phyloP scores from a whole-genome alignment of 2,888 invertebrate species.

The Microctonus hyperodae region DNA sequence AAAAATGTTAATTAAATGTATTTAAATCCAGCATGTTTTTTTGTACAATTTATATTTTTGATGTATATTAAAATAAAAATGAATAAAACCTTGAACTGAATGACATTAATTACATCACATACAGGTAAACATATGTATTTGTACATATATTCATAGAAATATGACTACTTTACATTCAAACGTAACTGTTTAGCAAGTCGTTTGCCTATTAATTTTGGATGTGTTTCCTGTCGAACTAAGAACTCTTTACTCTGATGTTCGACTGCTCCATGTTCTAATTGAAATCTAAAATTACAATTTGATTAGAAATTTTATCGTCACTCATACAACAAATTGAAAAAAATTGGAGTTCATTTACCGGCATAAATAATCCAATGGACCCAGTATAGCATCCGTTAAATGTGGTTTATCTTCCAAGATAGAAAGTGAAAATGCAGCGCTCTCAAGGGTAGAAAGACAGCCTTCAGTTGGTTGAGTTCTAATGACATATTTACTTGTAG shows the following conservation, averaged over 20 bases:
- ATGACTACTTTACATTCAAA: slow-evolving; percentile 41
- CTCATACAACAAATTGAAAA: background rate
- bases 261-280: slow-evolving; percentile 90
- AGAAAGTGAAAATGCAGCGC: slow-evolving; percentile 81
- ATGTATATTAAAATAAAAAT: background rate
- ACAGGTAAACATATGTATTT: background rate
- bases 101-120: too few relatives aligned
- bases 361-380: slow-evolving; percentile 84
- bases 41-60: background rate
- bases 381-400: slow-evolving; percentile 73
- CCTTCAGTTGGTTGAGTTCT: slow-evolving; percentile 93
- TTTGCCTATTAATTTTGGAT: slow-evolving; percentile 82
- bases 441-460: slow-evolving; percentile 89
- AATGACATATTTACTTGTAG: slow-evolving; percentile 87
- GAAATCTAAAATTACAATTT: slow-evolving; percentile 66
- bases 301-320: background rate
- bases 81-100: too few relatives aligned
- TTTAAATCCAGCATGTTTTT: background rate
- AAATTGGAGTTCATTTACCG: slow-evolving; percentile 55
- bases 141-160: background rate
- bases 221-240: slow-evolving; percentile 79
- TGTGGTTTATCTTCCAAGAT: slow-evolving; percentile 75
- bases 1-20: background rate
- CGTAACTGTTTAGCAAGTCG: slow-evolving; percentile 69
- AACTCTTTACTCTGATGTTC: slow-evolving; percentile 93